Percentiles rank a stretch among this genome's conserved stretches.
Conservation (phyloP, 2,888 invertebrate species). For the Caenorhabditis sp. region DNA sequence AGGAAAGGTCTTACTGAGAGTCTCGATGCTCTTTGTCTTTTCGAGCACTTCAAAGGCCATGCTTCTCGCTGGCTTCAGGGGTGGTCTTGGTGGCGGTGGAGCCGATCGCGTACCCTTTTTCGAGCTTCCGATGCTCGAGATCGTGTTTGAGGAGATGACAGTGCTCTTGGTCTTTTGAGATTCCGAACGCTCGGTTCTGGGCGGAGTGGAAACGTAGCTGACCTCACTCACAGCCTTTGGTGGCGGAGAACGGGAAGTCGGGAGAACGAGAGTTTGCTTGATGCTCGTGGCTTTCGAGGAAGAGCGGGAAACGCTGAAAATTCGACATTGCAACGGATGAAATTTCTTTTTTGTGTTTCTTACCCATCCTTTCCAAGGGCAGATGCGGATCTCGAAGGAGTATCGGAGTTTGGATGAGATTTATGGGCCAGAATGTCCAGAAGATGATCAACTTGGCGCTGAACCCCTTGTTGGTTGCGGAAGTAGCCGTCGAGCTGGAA, state of each 20-base stretch:
- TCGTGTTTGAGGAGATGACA: slow-evolving; percentile 25
- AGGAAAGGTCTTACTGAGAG: slow-evolving; percentile 32
- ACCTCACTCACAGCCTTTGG: slow-evolving; percentile 37
- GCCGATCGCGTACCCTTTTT: slow-evolving; percentile 1
- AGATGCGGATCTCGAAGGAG: slow-evolving; percentile 10
- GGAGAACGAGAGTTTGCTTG: slow-evolving; percentile 31
- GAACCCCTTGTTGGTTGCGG: slow-evolving; percentile 37
- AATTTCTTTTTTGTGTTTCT: background rate
- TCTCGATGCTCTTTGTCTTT: slow-evolving; percentile 39
- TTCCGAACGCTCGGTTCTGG: slow-evolving; percentile 28
- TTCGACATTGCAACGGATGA: too few relatives aligned
- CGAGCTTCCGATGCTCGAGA: slow-evolving; percentile 18
- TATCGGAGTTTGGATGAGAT: slow-evolving; percentile 12
- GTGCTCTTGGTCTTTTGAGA: slow-evolving; percentile 30
- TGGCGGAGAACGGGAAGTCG: slow-evolving; percentile 43
- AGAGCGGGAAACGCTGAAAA: slow-evolving; percentile 33
- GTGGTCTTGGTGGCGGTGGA: background rate
- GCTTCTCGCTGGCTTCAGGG: slow-evolving; percentile 16
- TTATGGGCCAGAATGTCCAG: slow-evolving; percentile 37
- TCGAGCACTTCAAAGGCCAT: slow-evolving; percentile 19
- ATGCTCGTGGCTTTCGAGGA: slow-evolving; percentile 23
- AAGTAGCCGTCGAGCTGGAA: slow-evolving; percentile 50
- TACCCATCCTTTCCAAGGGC: slow-evolving; percentile 11
- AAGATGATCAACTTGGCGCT: slow-evolving; percentile 44
- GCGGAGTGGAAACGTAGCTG: slow-evolving; percentile 19